Evolutionary conservation across 1,140 invertebrate species (phyloP).

Genomic region (Drosophila subobscura): DNA sequence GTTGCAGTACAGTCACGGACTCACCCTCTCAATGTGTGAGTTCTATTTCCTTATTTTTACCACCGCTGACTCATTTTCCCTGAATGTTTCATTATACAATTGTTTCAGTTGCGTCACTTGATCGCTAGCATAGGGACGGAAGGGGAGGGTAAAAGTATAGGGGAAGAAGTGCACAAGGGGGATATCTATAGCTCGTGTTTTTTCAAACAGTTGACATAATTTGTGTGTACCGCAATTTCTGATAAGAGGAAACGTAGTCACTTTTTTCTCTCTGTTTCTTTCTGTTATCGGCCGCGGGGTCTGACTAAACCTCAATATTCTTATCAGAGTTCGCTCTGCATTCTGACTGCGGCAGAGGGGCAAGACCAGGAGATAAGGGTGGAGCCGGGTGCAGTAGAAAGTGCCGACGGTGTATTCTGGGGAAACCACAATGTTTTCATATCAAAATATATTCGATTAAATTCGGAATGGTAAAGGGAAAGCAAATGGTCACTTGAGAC

Average conservation of each 20-base stretch:
- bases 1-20: background rate
- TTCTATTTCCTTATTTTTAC: slow-evolving; percentile 2
- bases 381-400: background rate
- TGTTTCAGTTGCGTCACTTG: slow-evolving; percentile 47
- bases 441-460: slow-evolving; percentile 32
- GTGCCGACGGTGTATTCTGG: slow-evolving; percentile 6
- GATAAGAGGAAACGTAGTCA: slow-evolving; percentile 38
- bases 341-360: no score
- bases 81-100: slow-evolving; percentile 12
- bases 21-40: background rate
- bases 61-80: slow-evolving; percentile 33
- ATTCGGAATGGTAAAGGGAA: background rate
- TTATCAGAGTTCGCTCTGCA: slow-evolving; percentile 29
- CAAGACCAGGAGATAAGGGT: no score
- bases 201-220: slow-evolving; percentile 69
- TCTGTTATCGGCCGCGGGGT: slow-evolving; percentile 23
- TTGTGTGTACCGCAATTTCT: slow-evolving; percentile 41
- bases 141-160: background rate
- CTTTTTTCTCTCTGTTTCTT: slow-evolving; percentile 23
- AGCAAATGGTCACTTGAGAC: slow-evolving; percentile 34
- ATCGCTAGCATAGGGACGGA: slow-evolving; percentile 2
- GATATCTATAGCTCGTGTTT: slow-evolving; percentile 37
- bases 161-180: background rate
- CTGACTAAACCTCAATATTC: slow-evolving; percentile 50
- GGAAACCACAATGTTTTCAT: slow-evolving; percentile 22